Base-by-base conservation (phyloP, 2,113 vertebrate species). In the Peromyscus leucopus region DNA sequence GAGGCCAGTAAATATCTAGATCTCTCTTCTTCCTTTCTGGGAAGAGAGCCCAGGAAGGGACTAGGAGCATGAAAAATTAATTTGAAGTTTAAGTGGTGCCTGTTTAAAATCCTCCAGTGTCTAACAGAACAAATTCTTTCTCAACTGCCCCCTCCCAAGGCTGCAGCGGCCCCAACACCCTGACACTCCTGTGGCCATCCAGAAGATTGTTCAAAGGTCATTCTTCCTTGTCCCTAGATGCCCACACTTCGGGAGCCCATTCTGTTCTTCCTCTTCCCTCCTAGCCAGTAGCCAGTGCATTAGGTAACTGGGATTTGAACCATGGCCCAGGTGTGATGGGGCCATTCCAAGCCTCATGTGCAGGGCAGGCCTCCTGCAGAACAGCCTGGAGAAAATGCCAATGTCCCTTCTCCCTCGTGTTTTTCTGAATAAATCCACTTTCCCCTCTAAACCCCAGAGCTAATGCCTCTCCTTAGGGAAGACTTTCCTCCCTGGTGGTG, bases 1-100 rank as follows among this genome's bases (percentile, higher is more conserved):
- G 83, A 91, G 55, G 59, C 75, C 57, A 80, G 12, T 24, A 65
- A 89, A 65, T 61, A 16, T 83, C 89, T 75, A 67, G 67, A 46
- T 86, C n/a, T 75, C 78, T 91, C 67, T 72, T 59, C 83, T 93
- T 94, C 67, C 39, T 96, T 93, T 95, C 92, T 74, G 63, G 88
- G 92, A 97, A 93, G 19, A 24, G 5, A 87, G 71, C 51, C 59
- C 72, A 91, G 74, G 63, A 90, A 90, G 16, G 65, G 42, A 79
- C 55, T 91, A 82, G 65, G 79, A 79, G 10, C 63, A 89, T 71
- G 71, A 87, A 87, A 90, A 55, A 57, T 80, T 72, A 87, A 84
- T 84, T 91, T 76, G 89, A 72, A 91, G 86, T 65, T 67, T 93
- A 85, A 87, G n/a, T 12, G 33, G 63, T 9, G 13, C 22, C 46